These are phyloP conservation scores for Rhodinocichla rosea DNA, from an alignment of 2,113 vertebrate species.

Conservation along the genomic window DNA sequence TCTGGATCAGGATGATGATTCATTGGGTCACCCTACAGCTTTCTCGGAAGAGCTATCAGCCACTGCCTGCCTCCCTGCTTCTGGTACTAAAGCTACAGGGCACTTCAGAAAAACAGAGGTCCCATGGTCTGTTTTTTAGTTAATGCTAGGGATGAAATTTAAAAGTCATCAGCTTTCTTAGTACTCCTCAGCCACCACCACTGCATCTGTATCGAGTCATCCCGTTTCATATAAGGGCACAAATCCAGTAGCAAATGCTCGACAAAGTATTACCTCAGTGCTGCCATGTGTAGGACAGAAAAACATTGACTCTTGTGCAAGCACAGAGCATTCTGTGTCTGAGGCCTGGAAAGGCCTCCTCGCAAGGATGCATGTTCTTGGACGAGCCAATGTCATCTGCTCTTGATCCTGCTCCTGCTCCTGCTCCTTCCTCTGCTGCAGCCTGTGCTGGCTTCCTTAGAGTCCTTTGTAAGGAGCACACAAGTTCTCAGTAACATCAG, in stretches of 20 bases:
- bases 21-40: background rate
- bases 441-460: background rate
- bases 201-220: background rate
- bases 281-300: background rate
- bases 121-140: background rate
- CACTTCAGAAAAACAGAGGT: background rate
- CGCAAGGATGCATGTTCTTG: background rate
- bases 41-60: background rate
- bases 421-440: background rate
- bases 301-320: background rate
- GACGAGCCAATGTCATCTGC: background rate
- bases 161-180: background rate
- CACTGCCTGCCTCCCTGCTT: background rate
- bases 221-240: background rate
- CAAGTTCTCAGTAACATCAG: background rate
- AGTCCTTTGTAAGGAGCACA: background rate
- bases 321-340: background rate
- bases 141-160: background rate
- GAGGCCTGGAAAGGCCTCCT: background rate
- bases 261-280: background rate
- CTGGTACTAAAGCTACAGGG: background rate
- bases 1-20: background rate
- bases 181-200: background rate
- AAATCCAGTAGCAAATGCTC: background rate
- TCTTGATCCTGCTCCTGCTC: background rate